Conservation (phyloP, 2,888 invertebrate species). For the Trissonchulus latispiculum region DNA sequence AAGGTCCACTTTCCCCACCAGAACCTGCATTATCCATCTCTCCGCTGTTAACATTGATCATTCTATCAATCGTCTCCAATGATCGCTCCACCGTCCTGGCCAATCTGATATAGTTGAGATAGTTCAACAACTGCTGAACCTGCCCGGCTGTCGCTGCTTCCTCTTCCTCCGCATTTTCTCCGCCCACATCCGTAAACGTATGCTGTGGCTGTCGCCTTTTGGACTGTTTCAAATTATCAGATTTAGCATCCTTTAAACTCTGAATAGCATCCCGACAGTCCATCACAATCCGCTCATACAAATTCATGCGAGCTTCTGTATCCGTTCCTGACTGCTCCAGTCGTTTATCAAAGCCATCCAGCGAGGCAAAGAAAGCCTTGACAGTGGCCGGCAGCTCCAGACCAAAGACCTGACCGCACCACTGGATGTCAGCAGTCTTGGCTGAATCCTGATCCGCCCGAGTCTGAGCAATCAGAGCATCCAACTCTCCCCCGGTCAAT, state of each 20-base stretch:
- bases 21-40: no score
- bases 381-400: conserved; percentile 15
- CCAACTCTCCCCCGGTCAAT: conserved; percentile 66
- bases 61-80: conserved; percentile 46
- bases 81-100: conserved; percentile 79
- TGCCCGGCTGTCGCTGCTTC: conserved; percentile 22
- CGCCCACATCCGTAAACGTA: neutral
- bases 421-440: conserved; percentile 28
- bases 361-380: neutral
- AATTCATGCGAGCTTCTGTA: conserved; percentile 29
- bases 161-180: neutral
- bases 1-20: no score
- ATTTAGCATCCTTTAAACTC: neutral
- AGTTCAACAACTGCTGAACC: conserved; percentile 66
- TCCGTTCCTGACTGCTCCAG: neutral
- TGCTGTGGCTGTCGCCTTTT: no score
- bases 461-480: conserved; percentile 64
- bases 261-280: conserved; percentile 89
- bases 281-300: conserved; percentile 79
- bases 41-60: conserved; percentile 30
- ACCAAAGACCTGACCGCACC: conserved; percentile 30
- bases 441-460: conserved; percentile 48
- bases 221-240: neutral
- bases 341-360: conserved; percentile 15
- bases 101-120: conserved; percentile 74